Evolutionary conservation across 2,888 invertebrate genomes (phyloP).

Genomic region (Deroplatys truncata): DNA sequence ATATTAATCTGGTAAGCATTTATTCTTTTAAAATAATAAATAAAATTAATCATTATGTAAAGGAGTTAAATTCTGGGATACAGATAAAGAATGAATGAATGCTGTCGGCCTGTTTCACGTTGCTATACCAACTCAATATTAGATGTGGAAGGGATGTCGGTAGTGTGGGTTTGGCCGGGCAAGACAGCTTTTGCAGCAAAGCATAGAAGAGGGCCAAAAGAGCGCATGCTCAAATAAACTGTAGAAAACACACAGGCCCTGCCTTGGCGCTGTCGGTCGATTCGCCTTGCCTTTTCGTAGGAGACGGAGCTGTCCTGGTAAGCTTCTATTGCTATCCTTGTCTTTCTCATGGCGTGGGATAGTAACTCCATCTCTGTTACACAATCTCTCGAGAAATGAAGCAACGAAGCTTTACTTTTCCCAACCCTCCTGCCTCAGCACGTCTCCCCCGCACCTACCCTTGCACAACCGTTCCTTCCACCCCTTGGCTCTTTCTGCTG

Average conservation of each 20-base stretch:
- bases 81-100: not conserved
- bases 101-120: not conserved
- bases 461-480: not conserved
- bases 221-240: conserved; percentile 24
- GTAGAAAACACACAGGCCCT: conserved; percentile 18
- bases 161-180: not conserved
- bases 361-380: not conserved
- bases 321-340: not conserved
- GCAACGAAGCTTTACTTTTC: conserved; percentile 5
- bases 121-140: conserved; percentile 20
- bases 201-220: conserved; percentile 7
- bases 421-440: not conserved
- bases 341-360: not conserved
- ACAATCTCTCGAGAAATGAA: conserved; percentile 11
- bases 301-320: not conserved
- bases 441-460: not conserved
- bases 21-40: no score
- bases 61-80: no score
- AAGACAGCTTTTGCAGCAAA: not conserved
- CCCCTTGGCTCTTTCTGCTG: not conserved
- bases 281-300: conserved; percentile 15
- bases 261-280: conserved; percentile 1
- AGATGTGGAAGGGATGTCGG: not conserved
- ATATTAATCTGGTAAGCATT: no score
- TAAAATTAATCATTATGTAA: no score